These are phyloP conservation scores for Haemorhous mexicanus DNA, from an alignment of 2,113 vertebrate species.

Conservation along the genomic window DNA sequence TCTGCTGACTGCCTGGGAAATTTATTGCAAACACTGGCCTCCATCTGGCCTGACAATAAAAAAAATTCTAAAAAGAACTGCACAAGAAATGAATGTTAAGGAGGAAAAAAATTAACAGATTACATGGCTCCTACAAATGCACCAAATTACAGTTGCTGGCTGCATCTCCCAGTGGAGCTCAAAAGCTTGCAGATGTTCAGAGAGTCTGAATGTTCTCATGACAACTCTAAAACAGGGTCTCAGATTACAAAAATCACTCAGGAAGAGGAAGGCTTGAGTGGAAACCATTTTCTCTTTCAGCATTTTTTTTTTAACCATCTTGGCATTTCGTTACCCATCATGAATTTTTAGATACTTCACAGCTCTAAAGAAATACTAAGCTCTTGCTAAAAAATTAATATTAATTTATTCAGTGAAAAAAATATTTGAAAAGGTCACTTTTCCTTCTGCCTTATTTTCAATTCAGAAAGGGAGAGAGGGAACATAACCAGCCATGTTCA, in stretches of 20 bases:
- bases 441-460: neutral
- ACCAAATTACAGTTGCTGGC: slow-evolving; percentile 24
- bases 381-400: neutral
- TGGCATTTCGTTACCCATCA: neutral
- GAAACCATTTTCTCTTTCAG: slow-evolving; percentile 50
- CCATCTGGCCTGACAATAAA: slow-evolving; percentile 8
- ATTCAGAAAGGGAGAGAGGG: neutral
- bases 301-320: neutral
- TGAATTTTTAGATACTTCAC: neutral
- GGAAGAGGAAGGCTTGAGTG: neutral
- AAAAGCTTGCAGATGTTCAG: slow-evolving; percentile 41
- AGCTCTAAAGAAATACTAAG: neutral
- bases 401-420: neutral
- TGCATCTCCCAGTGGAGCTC: neutral
- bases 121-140: slow-evolving; percentile 11
- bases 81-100: neutral
- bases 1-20: neutral
- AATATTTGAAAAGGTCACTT: neutral
- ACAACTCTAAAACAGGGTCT: slow-evolving; percentile 5
- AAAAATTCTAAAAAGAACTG: neutral
- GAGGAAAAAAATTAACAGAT: neutral
- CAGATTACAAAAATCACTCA: slow-evolving; percentile 47
- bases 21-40: neutral
- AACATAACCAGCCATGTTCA: neutral
- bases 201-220: slow-evolving; percentile 27